phyloP scores from a whole-genome alignment of 2,113 vertebrate genomes.

The Geococcyx californianus region DNA sequence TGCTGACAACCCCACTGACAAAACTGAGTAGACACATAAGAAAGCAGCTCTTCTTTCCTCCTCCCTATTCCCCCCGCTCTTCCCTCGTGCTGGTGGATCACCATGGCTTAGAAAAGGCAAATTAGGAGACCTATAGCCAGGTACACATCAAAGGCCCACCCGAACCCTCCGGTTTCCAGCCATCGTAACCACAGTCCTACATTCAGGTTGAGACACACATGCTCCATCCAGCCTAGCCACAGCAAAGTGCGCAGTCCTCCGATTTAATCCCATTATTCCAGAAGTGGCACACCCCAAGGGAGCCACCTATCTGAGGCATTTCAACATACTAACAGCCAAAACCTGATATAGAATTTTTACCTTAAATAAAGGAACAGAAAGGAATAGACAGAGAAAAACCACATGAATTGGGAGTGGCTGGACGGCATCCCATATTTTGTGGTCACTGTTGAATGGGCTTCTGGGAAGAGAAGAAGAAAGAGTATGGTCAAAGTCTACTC shows the following conservation, averaged over 20 bases:
- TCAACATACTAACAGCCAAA: not conserved
- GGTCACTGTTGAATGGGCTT: conserved; percentile 81
- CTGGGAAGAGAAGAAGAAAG: conserved; percentile 73
- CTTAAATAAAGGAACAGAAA: conserved; percentile 99
- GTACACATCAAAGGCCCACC: not conserved
- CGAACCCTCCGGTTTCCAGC: not conserved
- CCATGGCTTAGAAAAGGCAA: not conserved
- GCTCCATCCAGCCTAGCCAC: not conserved
- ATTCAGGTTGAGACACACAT: not conserved
- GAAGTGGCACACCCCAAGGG: not conserved
- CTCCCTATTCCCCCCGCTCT: not conserved
- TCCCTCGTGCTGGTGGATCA: not conserved
- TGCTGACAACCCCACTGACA: not conserved
- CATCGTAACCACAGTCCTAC: not conserved
- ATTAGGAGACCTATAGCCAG: not conserved
- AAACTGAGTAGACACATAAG: not conserved
- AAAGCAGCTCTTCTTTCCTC: not conserved
- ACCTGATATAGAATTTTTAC: conserved; percentile 68
- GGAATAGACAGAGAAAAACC: conserved; percentile 99
- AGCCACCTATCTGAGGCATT: not conserved
- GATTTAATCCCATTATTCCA: not conserved
- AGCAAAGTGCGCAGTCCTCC: not conserved
- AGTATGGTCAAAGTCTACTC: not conserved
- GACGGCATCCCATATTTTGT: conserved; percentile 98
- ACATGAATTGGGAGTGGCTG: conserved; percentile 96